A percentile compares a stretch with the other conserved stretches of the same genome.
These are phyloP conservation scores for Napeogenes inachia DNA, from an alignment of 2,888 invertebrate genomes.

Conservation along the genomic window DNA sequence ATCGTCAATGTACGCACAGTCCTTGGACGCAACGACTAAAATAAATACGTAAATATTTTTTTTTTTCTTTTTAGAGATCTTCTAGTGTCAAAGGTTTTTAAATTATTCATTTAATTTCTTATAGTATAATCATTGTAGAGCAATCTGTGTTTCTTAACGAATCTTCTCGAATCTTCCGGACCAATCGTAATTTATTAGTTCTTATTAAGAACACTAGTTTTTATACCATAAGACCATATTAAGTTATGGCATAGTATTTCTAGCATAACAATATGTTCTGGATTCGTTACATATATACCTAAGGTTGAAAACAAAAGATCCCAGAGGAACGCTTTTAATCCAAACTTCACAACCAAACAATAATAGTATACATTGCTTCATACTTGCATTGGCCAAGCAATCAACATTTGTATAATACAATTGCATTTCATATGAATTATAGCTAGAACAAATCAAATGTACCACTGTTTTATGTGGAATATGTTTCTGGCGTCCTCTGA, in stretches of 20 bases:
- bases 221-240: too few relatives aligned
- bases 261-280: background rate
- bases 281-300: background rate
- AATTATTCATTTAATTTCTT: background rate
- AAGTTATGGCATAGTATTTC: background rate
- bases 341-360: slow-evolving; percentile 1
- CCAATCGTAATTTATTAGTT: too few relatives aligned
- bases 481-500: slow-evolving; percentile 23
- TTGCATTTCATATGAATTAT: slow-evolving; percentile 23
- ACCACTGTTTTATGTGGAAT: slow-evolving; percentile 27
- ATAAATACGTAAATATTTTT: too few relatives aligned
- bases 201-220: too few relatives aligned
- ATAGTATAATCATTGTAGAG: background rate
- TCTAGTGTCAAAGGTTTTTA: too few relatives aligned
- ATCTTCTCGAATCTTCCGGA: too few relatives aligned
- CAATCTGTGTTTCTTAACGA: too few relatives aligned
- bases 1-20: too few relatives aligned
- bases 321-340: slow-evolving; percentile 4
- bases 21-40: too few relatives aligned
- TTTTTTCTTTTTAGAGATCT: too few relatives aligned
- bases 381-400: slow-evolving; percentile 1
- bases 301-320: slow-evolving; percentile 1
- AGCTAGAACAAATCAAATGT: slow-evolving; percentile 27
- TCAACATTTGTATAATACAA: slow-evolving; percentile 5
- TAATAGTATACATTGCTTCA: background rate